Percentiles rank a stretch among this genome's conserved stretches.
These are phyloP conservation scores for Drosophila seguyi DNA, from an alignment of 1,140 invertebrate species.

Conservation along the genomic window DNA sequence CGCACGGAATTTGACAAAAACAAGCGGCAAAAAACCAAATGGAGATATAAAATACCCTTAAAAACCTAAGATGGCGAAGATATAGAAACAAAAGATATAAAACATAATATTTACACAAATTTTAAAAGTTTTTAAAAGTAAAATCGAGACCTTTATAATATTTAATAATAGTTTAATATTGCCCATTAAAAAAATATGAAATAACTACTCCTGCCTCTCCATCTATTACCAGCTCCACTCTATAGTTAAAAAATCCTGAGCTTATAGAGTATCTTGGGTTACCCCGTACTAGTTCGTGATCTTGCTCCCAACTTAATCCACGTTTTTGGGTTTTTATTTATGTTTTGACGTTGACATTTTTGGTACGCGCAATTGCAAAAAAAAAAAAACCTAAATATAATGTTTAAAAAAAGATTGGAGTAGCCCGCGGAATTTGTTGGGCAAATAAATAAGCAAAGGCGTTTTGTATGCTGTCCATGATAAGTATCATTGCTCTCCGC, in stretches of 20 bases:
- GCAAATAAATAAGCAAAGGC: slow-evolving; percentile 55
- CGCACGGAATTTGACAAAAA: slow-evolving; percentile 67
- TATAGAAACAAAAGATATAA: neutral
- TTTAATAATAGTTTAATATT: neutral
- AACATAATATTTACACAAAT: no score
- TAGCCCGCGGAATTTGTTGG: slow-evolving; percentile 49
- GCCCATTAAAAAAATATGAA: neutral
- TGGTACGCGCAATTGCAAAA: slow-evolving; percentile 58
- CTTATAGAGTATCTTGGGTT: slow-evolving; percentile 8
- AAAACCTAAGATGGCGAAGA: neutral
- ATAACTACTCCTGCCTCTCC: neutral
- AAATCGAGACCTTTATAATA: no score
- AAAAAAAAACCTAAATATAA: slow-evolving; percentile 32
- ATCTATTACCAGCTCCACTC: neutral
- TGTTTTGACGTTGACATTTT: slow-evolving; percentile 50
- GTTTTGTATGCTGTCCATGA: slow-evolving; percentile 45
- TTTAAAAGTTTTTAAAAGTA: no score
- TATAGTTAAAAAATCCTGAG: neutral
- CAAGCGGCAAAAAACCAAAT: neutral
- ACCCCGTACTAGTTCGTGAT: slow-evolving; percentile 28
- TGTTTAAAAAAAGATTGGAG: slow-evolving; percentile 37
- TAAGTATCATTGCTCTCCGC: slow-evolving; percentile 47
- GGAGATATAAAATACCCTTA: neutral
- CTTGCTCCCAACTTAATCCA: slow-evolving; percentile 35
- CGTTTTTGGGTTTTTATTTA: slow-evolving; percentile 11